Base-by-base conservation (phyloP, 2,797 vertebrate genomes). In the Nannoperca obscura region DNA sequence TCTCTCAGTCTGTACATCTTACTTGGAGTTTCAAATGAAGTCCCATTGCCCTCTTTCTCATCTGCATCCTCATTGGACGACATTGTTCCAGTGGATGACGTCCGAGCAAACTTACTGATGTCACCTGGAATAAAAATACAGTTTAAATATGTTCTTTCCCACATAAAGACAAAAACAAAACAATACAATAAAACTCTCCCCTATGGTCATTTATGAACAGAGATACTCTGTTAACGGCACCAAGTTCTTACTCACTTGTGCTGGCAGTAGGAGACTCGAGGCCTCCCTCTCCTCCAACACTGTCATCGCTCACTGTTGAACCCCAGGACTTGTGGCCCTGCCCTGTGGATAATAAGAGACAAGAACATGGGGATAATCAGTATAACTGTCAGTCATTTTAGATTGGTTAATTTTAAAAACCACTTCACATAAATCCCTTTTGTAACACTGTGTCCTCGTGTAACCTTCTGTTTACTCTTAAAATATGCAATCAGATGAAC, bases 271-370 rank as follows among this genome's bases (percentile, higher is more conserved):
- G 91, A 36, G 96, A 94, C 34, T 97, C 97, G 62, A 96, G 86
- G 53, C 82, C 85, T 67, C 91, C 84, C 2, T 95, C 94, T 59
- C 89, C 94, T 13, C 82, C 94, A 0, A 95, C 88, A 19, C 95
- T 95, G 57, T 96, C 97, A 6, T 99, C 97, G 0, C 95, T 90
- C 1, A 95, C 68, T 0, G 96, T 92, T 1, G 94, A 96, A 0
- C 97, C 97, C 98, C 98, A 98, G 0, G 97, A 99, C 83, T 98
- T 99, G 85, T 99, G 97, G 64, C 96, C 96, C 38, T 94, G 96
- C n/a, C 95, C 98, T 99, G 89, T 60, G 70, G 64, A 54, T 15
- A n/a, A 62, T 9, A 24, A 42, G 5, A 13, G 17, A 67, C 8
- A 53, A 73, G 47, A 17, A 2, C 14, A 75, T 36, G 22, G n/a